These are phyloP conservation scores for Iguana delicatissima DNA, from an alignment of 2,797 vertebrate species.

Conservation along the genomic window DNA sequence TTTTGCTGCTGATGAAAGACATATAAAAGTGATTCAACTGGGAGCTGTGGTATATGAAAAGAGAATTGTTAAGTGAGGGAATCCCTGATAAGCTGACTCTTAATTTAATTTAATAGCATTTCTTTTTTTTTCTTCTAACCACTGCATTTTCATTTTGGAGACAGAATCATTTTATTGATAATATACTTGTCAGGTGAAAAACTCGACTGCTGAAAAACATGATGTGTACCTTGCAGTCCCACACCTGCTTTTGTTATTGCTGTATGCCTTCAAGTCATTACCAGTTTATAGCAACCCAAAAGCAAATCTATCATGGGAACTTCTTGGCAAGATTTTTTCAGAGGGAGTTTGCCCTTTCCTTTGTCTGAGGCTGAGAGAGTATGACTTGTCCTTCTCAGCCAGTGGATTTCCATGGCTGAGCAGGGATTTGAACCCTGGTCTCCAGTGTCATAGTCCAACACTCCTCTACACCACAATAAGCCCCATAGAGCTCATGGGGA, in stretches of 20 bases:
- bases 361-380: too few species aligned
- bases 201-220: constrained; percentile 66
- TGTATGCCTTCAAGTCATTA: too few species aligned
- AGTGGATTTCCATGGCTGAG: too few species aligned
- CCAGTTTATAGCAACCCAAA: too few species aligned
- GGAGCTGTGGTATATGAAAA: constrained; percentile 69
- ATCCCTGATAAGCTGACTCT: constrained; percentile 69
- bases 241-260: not conserved
- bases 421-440: too few species aligned
- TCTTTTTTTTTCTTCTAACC: constrained; percentile 47
- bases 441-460: too few species aligned
- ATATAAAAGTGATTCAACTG: constrained; percentile 72
- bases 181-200: constrained; percentile 64
- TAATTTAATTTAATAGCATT: constrained; percentile 68
- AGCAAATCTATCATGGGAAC: too few species aligned
- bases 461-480: not conserved
- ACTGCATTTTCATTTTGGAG: constrained; percentile 61
- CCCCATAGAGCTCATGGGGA: not conserved
- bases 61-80: constrained; percentile 69
- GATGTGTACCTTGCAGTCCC: constrained; percentile 36
- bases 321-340: too few species aligned
- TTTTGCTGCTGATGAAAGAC: constrained; percentile 76
- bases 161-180: constrained; percentile 65
- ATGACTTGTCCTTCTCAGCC: too few species aligned
- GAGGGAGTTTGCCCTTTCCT: too few species aligned